These are phyloP conservation scores for Diplolepis rosae DNA, from an alignment of 2,888 invertebrate species.

Conservation along the genomic window DNA sequence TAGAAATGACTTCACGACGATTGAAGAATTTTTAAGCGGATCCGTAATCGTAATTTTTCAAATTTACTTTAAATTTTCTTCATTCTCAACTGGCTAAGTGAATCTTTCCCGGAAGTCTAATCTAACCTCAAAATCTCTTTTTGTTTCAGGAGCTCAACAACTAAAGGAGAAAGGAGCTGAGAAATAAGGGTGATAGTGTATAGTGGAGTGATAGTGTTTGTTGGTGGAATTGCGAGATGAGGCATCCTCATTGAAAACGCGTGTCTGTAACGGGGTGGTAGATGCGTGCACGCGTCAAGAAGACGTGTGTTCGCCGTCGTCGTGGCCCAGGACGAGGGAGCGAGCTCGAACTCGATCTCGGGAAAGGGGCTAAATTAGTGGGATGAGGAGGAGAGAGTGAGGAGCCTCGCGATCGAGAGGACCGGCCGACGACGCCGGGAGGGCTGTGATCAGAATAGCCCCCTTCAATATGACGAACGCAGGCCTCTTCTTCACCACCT, in stretches of 20 bases:
- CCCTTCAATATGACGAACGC: slow-evolving; percentile 24
- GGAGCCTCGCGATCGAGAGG: slow-evolving; percentile 27
- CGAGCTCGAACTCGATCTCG: slow-evolving; percentile 19
- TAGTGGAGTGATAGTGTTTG: slow-evolving; percentile 15
- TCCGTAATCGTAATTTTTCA: too few species aligned
- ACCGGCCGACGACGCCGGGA: slow-evolving; percentile 21
- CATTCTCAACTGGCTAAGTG: too few species aligned
- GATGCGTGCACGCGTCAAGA: slow-evolving; percentile 32
- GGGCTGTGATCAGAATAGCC: slow-evolving; percentile 18
- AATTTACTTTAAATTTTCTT: too few species aligned
- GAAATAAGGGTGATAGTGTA: slow-evolving; percentile 4
- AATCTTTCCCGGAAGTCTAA: too few species aligned
- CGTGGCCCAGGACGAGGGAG: slow-evolving; percentile 24
- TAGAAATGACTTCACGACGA: too few species aligned
- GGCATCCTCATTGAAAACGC: slow-evolving; percentile 26
- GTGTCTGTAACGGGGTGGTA: slow-evolving; percentile 20
- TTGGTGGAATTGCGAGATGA: slow-evolving; percentile 14
- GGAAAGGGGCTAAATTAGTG: slow-evolving; percentile 2
- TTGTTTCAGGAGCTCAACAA: neutral
- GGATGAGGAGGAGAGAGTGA: slow-evolving; percentile 28
- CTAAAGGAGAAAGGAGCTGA: neutral
- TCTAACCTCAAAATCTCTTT: neutral
- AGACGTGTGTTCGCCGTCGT: slow-evolving; percentile 23
- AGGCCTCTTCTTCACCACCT: slow-evolving; percentile 26
- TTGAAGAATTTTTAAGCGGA: too few species aligned